phyloP scores from a whole-genome alignment of 2,888 invertebrate species.

The Parnassius mnemosyne region DNA sequence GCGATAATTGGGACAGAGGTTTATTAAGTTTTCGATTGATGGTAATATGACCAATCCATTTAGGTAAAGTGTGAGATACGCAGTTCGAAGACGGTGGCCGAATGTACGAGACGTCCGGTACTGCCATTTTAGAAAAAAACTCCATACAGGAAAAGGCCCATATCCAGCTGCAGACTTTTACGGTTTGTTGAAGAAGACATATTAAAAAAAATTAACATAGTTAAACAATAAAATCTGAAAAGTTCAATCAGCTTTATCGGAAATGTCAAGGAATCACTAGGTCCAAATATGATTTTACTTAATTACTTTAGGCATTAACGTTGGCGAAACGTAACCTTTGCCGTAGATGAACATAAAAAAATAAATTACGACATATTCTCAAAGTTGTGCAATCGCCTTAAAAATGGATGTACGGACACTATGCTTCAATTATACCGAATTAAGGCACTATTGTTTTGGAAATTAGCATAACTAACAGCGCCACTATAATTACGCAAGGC shows the following conservation, averaged over 20 bases:
- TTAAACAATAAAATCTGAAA: conserved; percentile 3
- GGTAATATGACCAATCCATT: too few species aligned
- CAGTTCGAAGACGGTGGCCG: too few species aligned
- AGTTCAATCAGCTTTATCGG: conserved; percentile 12
- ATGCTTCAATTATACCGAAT: conserved; percentile 18
- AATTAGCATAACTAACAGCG: conserved; percentile 3
- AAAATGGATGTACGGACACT: conserved; percentile 14
- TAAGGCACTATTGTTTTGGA: conserved; percentile 1
- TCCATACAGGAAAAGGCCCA: too few species aligned
- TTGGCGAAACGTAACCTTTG: conserved; percentile 23
- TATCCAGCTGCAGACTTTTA: too few species aligned
- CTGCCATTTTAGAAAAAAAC: too few species aligned
- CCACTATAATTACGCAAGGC: neutral
- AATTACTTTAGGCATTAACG: conserved; percentile 16
- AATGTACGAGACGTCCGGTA: too few species aligned
- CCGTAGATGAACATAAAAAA: conserved; percentile 1
- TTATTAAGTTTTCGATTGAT: too few species aligned
- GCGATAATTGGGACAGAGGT: too few species aligned
- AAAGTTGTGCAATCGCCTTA: conserved; percentile 17
- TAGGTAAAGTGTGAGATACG: too few species aligned
- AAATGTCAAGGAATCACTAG: conserved; percentile 24
- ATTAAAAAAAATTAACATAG: neutral
- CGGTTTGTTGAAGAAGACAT: too few species aligned
- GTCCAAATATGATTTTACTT: conserved; percentile 20
- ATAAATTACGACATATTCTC: conserved; percentile 1